A percentile compares a stretch with the other conserved stretches of the same genome.
phyloP scores from a whole-genome alignment of 2,113 vertebrate species.

The Puntigrus tetrazona region DNA sequence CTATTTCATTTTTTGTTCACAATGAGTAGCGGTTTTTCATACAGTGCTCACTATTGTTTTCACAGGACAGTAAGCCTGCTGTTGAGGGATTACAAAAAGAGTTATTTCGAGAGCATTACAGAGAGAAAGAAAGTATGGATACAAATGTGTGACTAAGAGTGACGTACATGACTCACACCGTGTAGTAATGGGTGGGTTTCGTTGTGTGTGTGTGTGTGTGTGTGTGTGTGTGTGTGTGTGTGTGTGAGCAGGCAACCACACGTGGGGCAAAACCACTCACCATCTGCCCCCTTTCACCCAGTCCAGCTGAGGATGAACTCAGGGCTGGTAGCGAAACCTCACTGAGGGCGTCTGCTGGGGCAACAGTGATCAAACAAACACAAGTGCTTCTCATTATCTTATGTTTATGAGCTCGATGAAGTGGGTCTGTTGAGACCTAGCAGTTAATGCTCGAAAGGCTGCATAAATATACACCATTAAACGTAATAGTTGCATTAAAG shows the following conservation, averaged over 20 bases:
- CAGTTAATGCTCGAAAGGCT: neutral
- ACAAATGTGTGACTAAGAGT: neutral
- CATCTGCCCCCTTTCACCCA: conserved; percentile 61
- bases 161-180: conserved; percentile 1
- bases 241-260: conserved; percentile 58
- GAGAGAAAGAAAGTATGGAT: neutral
- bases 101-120: neutral
- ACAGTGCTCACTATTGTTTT: neutral
- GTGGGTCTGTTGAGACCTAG: neutral
- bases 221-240: too few relatives aligned
- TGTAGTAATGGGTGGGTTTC: conserved; percentile 36
- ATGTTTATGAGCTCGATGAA: neutral
- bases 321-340: conserved; percentile 78
- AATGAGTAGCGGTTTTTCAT: neutral
- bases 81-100: neutral
- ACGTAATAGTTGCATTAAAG: too few relatives aligned
- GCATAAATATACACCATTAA: neutral
- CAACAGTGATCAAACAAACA: conserved; percentile 66
- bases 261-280: conserved; percentile 67
- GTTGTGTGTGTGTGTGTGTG: conserved; percentile 58
- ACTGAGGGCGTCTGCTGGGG: conserved; percentile 75
- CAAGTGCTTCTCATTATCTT: neutral
- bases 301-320: conserved; percentile 62
- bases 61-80: neutral
- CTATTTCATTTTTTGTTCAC: neutral